Evolutionary conservation across 2,113 vertebrate species (phyloP).

Genomic region (Melanotaenia duboulayi): DNA sequence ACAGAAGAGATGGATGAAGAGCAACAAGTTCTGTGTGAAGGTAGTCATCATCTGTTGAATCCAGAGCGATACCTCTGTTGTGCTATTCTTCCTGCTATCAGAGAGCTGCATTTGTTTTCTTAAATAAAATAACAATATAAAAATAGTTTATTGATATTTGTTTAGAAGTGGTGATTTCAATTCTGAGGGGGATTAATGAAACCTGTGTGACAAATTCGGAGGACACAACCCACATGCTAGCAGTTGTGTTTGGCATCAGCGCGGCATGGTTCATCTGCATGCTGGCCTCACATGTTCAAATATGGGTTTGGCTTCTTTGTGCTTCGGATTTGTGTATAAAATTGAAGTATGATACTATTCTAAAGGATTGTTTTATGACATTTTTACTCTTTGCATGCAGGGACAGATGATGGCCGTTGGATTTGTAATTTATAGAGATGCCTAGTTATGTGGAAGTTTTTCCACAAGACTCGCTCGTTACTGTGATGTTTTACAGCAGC

Average conservation of each 20-base stretch:
- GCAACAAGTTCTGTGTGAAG: conserved; percentile 70
- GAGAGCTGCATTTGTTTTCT: not conserved
- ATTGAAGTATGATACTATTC: not conserved
- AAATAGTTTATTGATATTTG: too few species aligned
- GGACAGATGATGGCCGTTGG: not conserved
- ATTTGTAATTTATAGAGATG: not conserved
- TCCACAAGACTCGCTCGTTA: too few species aligned
- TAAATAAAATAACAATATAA: too few species aligned
- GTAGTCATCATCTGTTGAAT: conserved; percentile 42
- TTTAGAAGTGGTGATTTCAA: not conserved
- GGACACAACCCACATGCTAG: not conserved
- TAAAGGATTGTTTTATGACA: too few species aligned
- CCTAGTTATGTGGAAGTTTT: too few species aligned
- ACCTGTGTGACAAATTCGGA: not conserved
- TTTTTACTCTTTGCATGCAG: not conserved
- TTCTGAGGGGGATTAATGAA: not conserved
- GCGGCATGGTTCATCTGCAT: conserved; percentile 8
- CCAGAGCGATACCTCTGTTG: not conserved
- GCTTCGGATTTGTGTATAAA: not conserved
- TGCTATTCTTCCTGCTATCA: not conserved
- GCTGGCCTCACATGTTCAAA: conserved; percentile 45
- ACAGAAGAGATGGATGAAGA: conserved; percentile 67
- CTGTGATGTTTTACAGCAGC: too few species aligned
- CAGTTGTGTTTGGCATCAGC: conserved; percentile 9
- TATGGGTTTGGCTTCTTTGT: conserved; percentile 32